These are phyloP conservation scores for Meriones psammophilus DNA, from an alignment of 2,797 vertebrate genomes.

Conservation along the genomic window DNA sequence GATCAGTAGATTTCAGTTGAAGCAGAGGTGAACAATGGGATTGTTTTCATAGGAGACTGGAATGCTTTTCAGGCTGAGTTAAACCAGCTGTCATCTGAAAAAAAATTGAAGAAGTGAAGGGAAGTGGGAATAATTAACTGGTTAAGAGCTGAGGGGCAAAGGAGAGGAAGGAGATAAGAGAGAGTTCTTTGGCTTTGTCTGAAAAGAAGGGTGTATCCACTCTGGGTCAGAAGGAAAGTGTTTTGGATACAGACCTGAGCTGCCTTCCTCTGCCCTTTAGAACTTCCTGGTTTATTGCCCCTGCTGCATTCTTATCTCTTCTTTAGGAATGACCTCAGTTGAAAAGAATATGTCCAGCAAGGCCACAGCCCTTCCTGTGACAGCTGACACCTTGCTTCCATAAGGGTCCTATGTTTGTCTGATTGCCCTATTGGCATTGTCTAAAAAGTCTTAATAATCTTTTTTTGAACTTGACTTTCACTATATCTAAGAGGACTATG, in stretches of 20 bases:
- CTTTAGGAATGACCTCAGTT: neutral
- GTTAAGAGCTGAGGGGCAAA: neutral
- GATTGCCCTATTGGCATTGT: neutral
- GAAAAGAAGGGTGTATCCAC: neutral
- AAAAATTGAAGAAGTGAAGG: slow-evolving; percentile 12
- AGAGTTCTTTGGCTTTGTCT: neutral
- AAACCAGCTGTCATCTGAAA: neutral
- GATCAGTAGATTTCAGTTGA: neutral
- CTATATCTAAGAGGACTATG: neutral
- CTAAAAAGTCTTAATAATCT: slow-evolving; percentile 2
- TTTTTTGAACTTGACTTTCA: neutral
- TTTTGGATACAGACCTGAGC: neutral
- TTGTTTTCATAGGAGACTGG: neutral
- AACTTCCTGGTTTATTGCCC: neutral
- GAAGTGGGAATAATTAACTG: neutral
- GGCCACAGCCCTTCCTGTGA: neutral
- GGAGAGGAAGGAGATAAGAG: neutral
- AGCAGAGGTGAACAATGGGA: neutral
- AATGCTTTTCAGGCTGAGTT: neutral
- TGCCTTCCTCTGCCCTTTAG: neutral
- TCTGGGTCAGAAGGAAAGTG: neutral
- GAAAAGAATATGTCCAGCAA: neutral
- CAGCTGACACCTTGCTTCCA: neutral
- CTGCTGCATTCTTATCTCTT: neutral
- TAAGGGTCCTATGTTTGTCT: neutral